phyloP scores from a whole-genome alignment of 1,140 invertebrate species.

The Aricia agestis region DNA sequence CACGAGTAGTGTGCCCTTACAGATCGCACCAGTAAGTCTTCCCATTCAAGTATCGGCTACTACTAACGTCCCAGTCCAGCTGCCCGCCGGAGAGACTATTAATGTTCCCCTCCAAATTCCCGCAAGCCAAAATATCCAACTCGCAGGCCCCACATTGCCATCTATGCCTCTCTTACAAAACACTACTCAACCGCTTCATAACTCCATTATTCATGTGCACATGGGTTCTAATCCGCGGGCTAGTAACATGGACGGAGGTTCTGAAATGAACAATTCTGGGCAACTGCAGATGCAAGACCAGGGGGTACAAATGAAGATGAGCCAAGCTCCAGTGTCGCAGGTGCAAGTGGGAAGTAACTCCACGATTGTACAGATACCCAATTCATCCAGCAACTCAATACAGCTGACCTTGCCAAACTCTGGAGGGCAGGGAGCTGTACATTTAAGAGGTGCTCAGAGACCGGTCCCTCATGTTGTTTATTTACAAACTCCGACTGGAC shows the following conservation, averaged over 20 bases:
- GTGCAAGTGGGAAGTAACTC: slow-evolving; percentile 53
- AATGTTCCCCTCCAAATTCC: slow-evolving; percentile 70
- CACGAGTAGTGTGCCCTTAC: slow-evolving; percentile 54
- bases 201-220: slow-evolving; percentile 67
- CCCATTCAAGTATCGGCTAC: slow-evolving; percentile 66
- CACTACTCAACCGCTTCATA: slow-evolving; percentile 51
- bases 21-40: slow-evolving; percentile 60
- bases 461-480: slow-evolving; percentile 67
- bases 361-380: slow-evolving; percentile 60
- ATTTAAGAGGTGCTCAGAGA: slow-evolving; percentile 51
- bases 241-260: slow-evolving; percentile 47
- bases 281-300: slow-evolving; percentile 55
- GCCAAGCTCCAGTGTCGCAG: slow-evolving; percentile 47
- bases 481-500: slow-evolving; percentile 65
- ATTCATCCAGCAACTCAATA: slow-evolving; percentile 58
- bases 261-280: slow-evolving; percentile 53
- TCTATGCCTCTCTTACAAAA: slow-evolving; percentile 64
- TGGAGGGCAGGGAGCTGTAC: slow-evolving; percentile 41
- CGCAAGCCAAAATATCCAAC: slow-evolving; percentile 56
- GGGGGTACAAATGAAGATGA: slow-evolving; percentile 56
- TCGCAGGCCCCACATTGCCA: slow-evolving; percentile 47
- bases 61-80: slow-evolving; percentile 62
- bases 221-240: slow-evolving; percentile 58
- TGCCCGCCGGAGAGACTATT: slow-evolving; percentile 66
- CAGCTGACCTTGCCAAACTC: slow-evolving; percentile 53